Evolutionary conservation across 2,888 invertebrate species (phyloP).

Genomic region (Melinaea menophilus): DNA sequence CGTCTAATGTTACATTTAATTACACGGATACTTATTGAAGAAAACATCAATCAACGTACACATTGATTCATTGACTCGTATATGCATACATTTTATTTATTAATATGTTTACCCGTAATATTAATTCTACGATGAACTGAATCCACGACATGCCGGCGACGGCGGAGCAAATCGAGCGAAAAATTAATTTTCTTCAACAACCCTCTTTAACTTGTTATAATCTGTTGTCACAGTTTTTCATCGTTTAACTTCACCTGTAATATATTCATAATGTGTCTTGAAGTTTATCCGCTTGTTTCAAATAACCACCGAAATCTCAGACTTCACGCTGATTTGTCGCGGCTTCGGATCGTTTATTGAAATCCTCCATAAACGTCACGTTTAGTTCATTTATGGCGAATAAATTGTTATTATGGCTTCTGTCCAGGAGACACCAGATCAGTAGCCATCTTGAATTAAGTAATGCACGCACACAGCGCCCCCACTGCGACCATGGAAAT

Average conservation of each 20-base stretch:
- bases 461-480: slow-evolving; percentile 14
- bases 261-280: slow-evolving; percentile 20
- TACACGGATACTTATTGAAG: background rate
- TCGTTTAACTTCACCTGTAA: too few relatives aligned
- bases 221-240: too few relatives aligned
- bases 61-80: too few relatives aligned
- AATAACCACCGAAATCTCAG: slow-evolving; percentile 24
- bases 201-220: too few relatives aligned
- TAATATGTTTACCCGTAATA: too few relatives aligned
- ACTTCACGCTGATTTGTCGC: slow-evolving; percentile 29
- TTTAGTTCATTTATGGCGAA: slow-evolving; percentile 24
- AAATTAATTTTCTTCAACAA: too few relatives aligned
- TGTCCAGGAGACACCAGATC: slow-evolving; percentile 12
- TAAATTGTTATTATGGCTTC: slow-evolving; percentile 27
- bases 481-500: slow-evolving; percentile 7
- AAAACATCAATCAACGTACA: background rate
- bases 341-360: slow-evolving; percentile 16
- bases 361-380: slow-evolving; percentile 30
- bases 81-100: too few relatives aligned
- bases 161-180: too few relatives aligned
- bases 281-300: slow-evolving; percentile 25
- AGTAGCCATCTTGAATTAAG: slow-evolving; percentile 24
- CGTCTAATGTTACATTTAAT: background rate
- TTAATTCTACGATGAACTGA: too few relatives aligned
- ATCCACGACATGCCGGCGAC: too few relatives aligned